phyloP scores from a whole-genome alignment of 2,888 invertebrate species.

The Phalangium opilio region DNA sequence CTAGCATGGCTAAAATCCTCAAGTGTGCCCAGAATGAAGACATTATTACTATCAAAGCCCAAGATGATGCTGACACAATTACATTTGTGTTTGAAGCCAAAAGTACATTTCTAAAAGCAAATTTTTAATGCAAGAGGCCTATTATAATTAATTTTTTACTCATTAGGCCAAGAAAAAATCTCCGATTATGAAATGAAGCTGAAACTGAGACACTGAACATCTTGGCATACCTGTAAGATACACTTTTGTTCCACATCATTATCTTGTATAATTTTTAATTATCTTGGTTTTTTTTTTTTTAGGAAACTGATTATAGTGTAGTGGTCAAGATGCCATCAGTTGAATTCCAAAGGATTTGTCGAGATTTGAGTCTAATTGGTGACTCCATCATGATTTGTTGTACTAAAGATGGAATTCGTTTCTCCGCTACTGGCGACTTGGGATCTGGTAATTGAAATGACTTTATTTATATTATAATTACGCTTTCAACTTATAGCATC shows the following conservation, averaged over 20 bases:
- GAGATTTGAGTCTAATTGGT: slow-evolving; percentile 95
- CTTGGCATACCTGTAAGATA: slow-evolving; percentile 77
- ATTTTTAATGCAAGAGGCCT: no score
- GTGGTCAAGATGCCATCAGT: slow-evolving; percentile 85
- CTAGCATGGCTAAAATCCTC: slow-evolving; percentile 88
- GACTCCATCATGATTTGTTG: slow-evolving; percentile 93
- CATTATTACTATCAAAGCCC: slow-evolving; percentile 89
- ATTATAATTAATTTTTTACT: no score
- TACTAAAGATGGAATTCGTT: slow-evolving; percentile 90
- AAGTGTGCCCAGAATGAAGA: slow-evolving; percentile 92
- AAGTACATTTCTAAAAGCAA: slow-evolving; percentile 33
- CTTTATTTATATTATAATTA: no score
- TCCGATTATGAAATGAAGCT: slow-evolving; percentile 98
- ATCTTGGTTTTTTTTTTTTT: no score
- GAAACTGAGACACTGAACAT: slow-evolving; percentile 95
- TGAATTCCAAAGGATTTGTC: slow-evolving; percentile 92
- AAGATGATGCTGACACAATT: slow-evolving; percentile 90
- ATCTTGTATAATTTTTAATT: no score
- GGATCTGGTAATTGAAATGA: slow-evolving; percentile 69
- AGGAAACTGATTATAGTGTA: slow-evolving; percentile 94
- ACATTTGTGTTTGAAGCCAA: slow-evolving; percentile 91
- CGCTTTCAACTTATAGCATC: slow-evolving; percentile 4
- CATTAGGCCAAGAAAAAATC: slow-evolving; percentile 64
- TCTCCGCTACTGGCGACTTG: slow-evolving; percentile 87
- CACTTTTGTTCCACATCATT: no score